Conservation (phyloP, 2,797 vertebrate species). For the Neopelma chrysocephalum region DNA sequence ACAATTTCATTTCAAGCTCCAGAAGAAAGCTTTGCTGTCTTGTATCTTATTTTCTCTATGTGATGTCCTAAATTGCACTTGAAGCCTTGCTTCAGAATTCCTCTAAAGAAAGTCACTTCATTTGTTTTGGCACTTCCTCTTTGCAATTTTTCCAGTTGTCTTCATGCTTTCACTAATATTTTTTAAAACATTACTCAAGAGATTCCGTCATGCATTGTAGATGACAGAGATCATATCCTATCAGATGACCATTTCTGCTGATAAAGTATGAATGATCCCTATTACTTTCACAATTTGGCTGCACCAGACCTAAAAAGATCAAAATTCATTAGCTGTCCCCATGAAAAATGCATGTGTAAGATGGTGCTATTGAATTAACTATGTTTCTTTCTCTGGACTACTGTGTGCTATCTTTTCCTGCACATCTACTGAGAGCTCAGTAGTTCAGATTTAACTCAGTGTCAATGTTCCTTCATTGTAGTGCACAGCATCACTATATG, state of each 20-base stretch:
- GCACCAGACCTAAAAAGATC: not conserved
- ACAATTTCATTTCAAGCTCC: constrained; percentile 18
- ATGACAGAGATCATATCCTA: not conserved
- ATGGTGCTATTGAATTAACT: not conserved
- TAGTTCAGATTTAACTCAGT: not conserved
- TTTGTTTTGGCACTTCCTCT: constrained; percentile 5
- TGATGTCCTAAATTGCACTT: not conserved
- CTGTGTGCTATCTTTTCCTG: not conserved
- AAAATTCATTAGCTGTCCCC: not conserved
- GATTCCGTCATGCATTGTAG: not conserved
- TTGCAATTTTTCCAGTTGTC: constrained; percentile 3
- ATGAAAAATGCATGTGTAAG: not conserved
- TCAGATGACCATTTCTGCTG: not conserved
- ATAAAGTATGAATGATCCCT: not conserved
- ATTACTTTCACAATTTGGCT: not conserved
- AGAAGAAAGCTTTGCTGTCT: not conserved
- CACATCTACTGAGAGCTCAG: not conserved
- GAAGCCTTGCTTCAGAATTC: constrained; percentile 3
- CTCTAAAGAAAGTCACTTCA: not conserved
- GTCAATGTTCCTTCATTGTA: not conserved
- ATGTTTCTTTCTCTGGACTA: not conserved
- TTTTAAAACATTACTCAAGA: not conserved
- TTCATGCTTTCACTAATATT: not conserved
- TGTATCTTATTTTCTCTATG: not conserved
- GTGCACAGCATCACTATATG: not conserved